These are phyloP conservation scores for Bufotes viridis DNA, from an alignment of 2,797 vertebrate species.

Conservation along the genomic window DNA sequence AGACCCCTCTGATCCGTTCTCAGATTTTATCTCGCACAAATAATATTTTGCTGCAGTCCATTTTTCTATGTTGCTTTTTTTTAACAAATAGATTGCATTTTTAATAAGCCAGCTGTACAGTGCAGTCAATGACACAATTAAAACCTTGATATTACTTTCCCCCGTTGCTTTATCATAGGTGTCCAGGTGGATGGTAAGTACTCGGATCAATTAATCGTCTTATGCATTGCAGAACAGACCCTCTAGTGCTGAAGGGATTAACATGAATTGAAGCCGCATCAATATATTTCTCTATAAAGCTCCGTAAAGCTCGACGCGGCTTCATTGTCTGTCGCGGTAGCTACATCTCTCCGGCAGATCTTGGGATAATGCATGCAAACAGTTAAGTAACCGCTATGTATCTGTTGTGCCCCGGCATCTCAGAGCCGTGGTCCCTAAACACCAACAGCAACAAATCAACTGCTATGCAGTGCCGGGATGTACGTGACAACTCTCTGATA, in stretches of 20 bases:
- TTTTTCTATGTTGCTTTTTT: constrained; percentile 42
- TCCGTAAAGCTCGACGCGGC: background rate
- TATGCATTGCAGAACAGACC: constrained; percentile 55
- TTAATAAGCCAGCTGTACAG: constrained; percentile 58
- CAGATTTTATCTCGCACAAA: constrained; percentile 16
- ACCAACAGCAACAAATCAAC: constrained; percentile 44
- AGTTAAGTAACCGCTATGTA: constrained; percentile 31
- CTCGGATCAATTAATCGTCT: constrained; percentile 60
- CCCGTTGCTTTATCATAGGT: constrained; percentile 56
- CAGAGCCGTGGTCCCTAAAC: constrained; percentile 35
- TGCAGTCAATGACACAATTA: constrained; percentile 57
- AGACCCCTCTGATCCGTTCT: constrained; percentile 6
- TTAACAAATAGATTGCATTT: constrained; percentile 55
- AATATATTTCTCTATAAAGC: constrained; percentile 51
- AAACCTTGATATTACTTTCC: constrained; percentile 55
- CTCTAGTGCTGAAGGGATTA: constrained; percentile 55
- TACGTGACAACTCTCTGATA: constrained; percentile 12
- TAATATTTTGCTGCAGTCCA: constrained; percentile 48
- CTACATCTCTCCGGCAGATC: constrained; percentile 28
- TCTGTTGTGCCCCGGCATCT: background rate
- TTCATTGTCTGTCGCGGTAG: constrained; percentile 22
- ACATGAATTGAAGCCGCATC: constrained; percentile 41
- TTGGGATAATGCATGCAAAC: constrained; percentile 32
- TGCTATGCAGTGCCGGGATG: constrained; percentile 8
- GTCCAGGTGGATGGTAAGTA: constrained; percentile 54